Evolutionary conservation across 2,113 vertebrate species (phyloP).

Genomic region (Pleuronectes platessa): DNA sequence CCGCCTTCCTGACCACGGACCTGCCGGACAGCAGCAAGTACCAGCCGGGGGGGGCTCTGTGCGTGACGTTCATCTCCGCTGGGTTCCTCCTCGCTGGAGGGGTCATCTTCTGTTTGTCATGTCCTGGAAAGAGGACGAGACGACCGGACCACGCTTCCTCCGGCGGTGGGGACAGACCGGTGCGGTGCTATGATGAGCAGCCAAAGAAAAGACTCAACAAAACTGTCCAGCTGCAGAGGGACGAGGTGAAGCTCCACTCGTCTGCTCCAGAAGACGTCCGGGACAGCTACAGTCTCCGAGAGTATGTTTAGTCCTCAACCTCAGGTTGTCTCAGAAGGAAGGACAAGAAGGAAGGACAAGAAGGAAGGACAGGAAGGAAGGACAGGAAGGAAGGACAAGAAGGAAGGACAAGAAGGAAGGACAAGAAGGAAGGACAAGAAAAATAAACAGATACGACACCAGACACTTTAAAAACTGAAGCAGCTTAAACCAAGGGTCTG

Average conservation of each 20-base stretch:
- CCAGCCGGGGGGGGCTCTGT: constrained; percentile 91
- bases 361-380: too few species aligned
- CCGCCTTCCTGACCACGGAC: constrained; percentile 85
- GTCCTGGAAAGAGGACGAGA: constrained; percentile 77
- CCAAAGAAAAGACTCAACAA: constrained; percentile 41
- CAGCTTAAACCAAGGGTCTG: not conserved
- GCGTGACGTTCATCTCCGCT: constrained; percentile 89
- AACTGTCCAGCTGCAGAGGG: constrained; percentile 45
- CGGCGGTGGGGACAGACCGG: constrained; percentile 34
- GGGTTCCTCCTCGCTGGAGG: constrained; percentile 87
- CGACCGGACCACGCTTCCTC: constrained; percentile 62
- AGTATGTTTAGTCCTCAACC: constrained; percentile 86
- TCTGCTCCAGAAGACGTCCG: constrained; percentile 74
- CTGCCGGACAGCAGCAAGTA: constrained; percentile 89
- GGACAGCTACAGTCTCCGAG: constrained; percentile 86
- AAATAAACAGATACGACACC: not conserved
- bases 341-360: too few species aligned
- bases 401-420: too few species aligned
- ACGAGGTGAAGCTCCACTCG: constrained; percentile 10
- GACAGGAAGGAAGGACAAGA: too few species aligned
- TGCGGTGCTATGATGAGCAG: not conserved
- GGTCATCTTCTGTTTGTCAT: constrained; percentile 89
- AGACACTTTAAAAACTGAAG: too few species aligned
- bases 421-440: not conserved
- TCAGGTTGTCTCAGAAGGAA: too few species aligned